These are phyloP conservation scores for Melitaea cinxia DNA, from an alignment of 1,140 invertebrate genomes.

Conservation along the genomic window DNA sequence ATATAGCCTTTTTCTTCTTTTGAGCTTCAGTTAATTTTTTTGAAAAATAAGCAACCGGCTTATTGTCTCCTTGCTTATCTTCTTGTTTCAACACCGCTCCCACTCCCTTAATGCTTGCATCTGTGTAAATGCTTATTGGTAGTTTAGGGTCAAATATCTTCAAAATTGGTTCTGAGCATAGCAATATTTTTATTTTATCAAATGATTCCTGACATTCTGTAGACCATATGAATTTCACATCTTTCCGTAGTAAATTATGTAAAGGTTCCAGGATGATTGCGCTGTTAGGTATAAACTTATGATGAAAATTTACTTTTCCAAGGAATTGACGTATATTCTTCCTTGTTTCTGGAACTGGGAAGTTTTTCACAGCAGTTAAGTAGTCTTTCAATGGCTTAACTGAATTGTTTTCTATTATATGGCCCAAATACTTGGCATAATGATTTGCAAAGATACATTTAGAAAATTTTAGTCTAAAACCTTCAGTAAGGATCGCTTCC, in stretches of 20 bases:
- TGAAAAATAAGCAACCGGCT: no score
- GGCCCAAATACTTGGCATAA: slow-evolving; percentile 19
- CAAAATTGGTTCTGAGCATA: slow-evolving; percentile 59
- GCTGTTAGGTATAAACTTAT: slow-evolving; percentile 44
- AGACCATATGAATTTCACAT: slow-evolving; percentile 46
- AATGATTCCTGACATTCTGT: slow-evolving; percentile 54
- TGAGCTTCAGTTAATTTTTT: no score
- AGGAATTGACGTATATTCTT: slow-evolving; percentile 28
- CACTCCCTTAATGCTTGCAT: slow-evolving; percentile 22
- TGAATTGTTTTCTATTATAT: slow-evolving; percentile 28
- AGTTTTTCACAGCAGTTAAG: slow-evolving; percentile 28
- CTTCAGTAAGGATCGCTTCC: no score
- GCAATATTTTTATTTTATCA: slow-evolving; percentile 51
- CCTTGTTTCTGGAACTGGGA: slow-evolving; percentile 29
- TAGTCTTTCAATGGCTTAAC: slow-evolving; percentile 21
- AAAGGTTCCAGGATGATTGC: no score
- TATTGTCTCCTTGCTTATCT: background rate
- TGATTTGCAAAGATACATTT: no score
- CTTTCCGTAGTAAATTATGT: slow-evolving; percentile 28
- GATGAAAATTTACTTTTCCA: slow-evolving; percentile 29
- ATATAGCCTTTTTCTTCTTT: no score
- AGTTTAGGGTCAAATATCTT: slow-evolving; percentile 50
- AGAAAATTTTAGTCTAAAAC: no score
- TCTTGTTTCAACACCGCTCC: slow-evolving; percentile 24
- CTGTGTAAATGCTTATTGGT: slow-evolving; percentile 30